Evolutionary conservation across 1,140 invertebrate species (phyloP).

Genomic region (Calosoma granatense): DNA sequence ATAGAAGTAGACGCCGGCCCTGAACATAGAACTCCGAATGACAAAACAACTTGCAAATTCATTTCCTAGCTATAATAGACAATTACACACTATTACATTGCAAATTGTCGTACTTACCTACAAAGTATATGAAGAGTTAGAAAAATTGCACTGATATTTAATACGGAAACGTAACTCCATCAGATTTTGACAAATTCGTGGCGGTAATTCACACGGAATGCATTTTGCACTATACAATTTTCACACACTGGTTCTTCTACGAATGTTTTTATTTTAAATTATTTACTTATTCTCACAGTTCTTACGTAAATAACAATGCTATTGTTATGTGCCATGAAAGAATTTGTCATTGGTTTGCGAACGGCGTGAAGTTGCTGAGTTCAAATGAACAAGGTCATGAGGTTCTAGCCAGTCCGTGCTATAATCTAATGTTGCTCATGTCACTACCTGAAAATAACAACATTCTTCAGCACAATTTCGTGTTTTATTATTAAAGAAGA

Average conservation of each 20-base stretch:
- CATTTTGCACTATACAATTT: too few relatives aligned
- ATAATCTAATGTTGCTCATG: too few relatives aligned
- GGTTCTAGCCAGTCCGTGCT: too few relatives aligned
- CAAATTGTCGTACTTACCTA: not conserved
- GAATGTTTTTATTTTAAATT: not conserved
- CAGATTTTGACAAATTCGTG: too few relatives aligned
- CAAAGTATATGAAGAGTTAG: not conserved
- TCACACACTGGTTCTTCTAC: too few relatives aligned
- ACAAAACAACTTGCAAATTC: not conserved
- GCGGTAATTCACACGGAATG: too few relatives aligned
- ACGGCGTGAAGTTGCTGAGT: not conserved
- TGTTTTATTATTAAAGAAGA: too few relatives aligned
- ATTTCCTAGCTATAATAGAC: not conserved
- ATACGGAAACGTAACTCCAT: not conserved
- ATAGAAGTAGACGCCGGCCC: not conserved
- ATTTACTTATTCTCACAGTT: not conserved
- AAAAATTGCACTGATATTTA: not conserved
- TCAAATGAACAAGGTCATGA: conserved; percentile 3
- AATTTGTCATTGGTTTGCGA: not conserved
- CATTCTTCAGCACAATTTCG: too few relatives aligned
- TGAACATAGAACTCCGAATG: not conserved
- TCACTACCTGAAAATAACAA: too few relatives aligned
- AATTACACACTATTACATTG: not conserved
- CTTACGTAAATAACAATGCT: conserved; percentile 5
- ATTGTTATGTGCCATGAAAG: conserved; percentile 6